These are phyloP conservation scores for Eremophila alpestris DNA, from an alignment of 2,797 vertebrate species.

Conservation along the genomic window DNA sequence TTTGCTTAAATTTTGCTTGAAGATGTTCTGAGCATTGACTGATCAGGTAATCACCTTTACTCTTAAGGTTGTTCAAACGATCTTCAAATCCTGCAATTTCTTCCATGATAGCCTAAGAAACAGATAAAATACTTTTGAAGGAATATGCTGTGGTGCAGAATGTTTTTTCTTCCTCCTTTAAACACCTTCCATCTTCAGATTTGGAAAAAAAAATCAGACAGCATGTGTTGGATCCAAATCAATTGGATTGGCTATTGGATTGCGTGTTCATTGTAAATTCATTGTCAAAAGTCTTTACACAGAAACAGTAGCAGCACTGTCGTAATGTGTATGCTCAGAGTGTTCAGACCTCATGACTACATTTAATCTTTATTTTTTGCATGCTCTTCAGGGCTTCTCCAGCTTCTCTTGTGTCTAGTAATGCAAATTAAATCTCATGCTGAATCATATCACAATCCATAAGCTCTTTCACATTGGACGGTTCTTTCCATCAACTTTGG, in stretches of 20 bases:
- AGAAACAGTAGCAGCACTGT: not conserved
- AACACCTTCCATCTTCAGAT: not conserved
- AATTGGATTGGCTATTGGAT: not conserved
- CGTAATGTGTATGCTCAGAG: not conserved
- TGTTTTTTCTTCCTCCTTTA: not conserved
- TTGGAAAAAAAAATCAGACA: not conserved
- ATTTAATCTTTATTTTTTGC: not conserved
- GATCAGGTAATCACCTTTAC: conserved; percentile 86
- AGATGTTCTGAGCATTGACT: conserved; percentile 87
- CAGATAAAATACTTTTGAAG: not conserved
- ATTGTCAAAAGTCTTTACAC: not conserved
- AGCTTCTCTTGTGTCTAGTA: not conserved
- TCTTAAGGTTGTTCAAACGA: conserved; percentile 85
- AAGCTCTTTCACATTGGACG: not conserved
- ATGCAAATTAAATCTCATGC: not conserved
- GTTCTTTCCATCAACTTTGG: not conserved
- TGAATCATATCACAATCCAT: not conserved
- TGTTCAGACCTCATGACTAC: not conserved
- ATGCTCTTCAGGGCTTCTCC: not conserved
- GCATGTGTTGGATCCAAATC: not conserved
- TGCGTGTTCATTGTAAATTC: not conserved
- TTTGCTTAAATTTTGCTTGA: conserved; percentile 90
- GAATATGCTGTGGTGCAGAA: not conserved
- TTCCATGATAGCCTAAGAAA: conserved; percentile 93
- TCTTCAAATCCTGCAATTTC: conserved; percentile 96